A percentile compares a stretch with the other conserved stretches of the same genome.
These are phyloP conservation scores for Azemiops feae DNA, from an alignment of 2,113 vertebrate genomes.

Conservation along the genomic window DNA sequence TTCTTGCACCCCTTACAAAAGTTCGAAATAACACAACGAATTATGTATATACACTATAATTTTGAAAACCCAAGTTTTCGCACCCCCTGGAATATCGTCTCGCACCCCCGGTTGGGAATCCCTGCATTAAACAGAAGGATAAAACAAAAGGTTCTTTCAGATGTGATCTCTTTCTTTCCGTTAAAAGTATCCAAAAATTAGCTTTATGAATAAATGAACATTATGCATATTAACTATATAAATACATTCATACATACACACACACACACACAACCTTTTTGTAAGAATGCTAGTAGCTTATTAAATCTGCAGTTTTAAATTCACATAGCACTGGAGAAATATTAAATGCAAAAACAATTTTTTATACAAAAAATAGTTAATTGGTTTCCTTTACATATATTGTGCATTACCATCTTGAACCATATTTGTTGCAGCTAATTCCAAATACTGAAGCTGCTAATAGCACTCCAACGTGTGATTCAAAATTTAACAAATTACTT, in stretches of 20 bases:
- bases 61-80: no score
- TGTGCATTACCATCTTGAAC: constrained; percentile 4
- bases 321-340: constrained; percentile 47
- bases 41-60: no score
- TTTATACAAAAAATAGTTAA: constrained; percentile 19
- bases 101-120: no score
- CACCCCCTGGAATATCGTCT: no score
- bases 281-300: constrained; percentile 28
- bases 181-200: constrained; percentile 48
- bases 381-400: constrained; percentile 20
- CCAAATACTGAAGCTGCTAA: no score
- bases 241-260: no score
- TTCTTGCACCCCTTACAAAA: no score
- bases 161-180: constrained; percentile 12
- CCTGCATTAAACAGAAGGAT: constrained; percentile 17
- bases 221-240: not conserved
- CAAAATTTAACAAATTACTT: constrained; percentile 3
- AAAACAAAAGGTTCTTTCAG: constrained; percentile 40
- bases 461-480: no score
- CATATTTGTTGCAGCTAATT: constrained; percentile 19
- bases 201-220: constrained; percentile 2
- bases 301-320: constrained; percentile 24
- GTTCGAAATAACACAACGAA: no score
- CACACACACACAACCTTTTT: not conserved
- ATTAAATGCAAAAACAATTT: constrained; percentile 36